Conservation (phyloP, 2,113 vertebrate genomes). For the Sialia sialis region DNA sequence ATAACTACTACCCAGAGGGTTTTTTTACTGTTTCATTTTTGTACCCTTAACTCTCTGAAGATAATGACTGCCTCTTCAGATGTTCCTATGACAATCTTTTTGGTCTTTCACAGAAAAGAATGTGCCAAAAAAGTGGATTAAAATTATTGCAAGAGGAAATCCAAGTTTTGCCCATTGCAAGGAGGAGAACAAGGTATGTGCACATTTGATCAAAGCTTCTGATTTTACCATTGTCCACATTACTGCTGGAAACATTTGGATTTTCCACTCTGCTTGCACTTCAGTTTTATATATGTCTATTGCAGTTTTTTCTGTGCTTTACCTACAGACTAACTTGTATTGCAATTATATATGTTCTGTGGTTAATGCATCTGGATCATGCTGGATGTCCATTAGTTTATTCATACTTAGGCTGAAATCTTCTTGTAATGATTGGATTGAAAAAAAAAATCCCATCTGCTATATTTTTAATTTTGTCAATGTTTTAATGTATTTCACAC, state of each 20-base stretch:
- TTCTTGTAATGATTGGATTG: background rate
- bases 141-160: background rate
- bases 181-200: constrained; percentile 1
- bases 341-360: background rate
- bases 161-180: background rate
- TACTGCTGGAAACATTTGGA: background rate
- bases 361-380: background rate
- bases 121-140: background rate
- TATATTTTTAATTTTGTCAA: background rate
- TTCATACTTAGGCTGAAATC: background rate
- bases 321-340: background rate
- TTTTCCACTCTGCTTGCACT: background rate
- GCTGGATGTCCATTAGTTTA: background rate
- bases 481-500: background rate
- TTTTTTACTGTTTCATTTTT: background rate
- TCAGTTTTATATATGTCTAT: background rate
- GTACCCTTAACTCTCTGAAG: background rate
- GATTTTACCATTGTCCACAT: background rate
- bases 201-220: background rate
- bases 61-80: background rate
- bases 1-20: background rate
- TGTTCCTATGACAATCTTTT: background rate
- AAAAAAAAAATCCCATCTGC: background rate
- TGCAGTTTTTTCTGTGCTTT: background rate
- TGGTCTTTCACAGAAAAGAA: background rate